These are phyloP conservation scores for Salminus brasiliensis DNA, from an alignment of 2,113 vertebrate species.

Conservation along the genomic window DNA sequence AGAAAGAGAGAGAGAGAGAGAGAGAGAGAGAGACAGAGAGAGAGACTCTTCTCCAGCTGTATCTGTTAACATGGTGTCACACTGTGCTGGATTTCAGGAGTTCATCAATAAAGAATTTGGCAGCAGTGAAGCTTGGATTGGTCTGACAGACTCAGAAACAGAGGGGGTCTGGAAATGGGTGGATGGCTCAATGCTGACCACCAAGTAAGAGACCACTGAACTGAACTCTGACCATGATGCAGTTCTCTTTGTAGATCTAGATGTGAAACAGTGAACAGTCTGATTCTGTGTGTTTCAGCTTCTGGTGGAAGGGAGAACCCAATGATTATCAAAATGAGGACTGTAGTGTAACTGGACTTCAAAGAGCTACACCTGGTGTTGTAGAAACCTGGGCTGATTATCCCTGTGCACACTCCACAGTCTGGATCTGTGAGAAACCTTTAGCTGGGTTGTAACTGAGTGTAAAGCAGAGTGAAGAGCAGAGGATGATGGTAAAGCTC, in stretches of 20 bases:
- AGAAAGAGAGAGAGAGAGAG: too few species aligned
- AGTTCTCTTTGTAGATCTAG: too few species aligned
- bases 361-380: neutral
- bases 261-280: too few species aligned
- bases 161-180: slow-evolving; percentile 36
- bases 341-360: neutral
- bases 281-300: slow-evolving; percentile 8
- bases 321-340: neutral
- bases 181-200: too few species aligned
- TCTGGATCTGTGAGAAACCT: neutral
- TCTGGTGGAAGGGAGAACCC: neutral
- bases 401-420: neutral
- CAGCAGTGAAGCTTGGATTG: neutral
- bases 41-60: neutral
- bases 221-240: too few species aligned
- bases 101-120: neutral
- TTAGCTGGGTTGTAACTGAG: too few species aligned
- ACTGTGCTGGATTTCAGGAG: neutral
- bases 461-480: too few species aligned
- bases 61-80: too few species aligned
- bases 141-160: neutral
- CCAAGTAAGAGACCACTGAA: too few species aligned
- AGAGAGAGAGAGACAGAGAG: too few species aligned
- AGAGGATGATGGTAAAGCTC: too few species aligned
- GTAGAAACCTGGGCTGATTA: neutral